These are phyloP conservation scores for Saimiri boliviensis DNA, from an alignment of 2,113 vertebrate genomes.

Conservation along the genomic window DNA sequence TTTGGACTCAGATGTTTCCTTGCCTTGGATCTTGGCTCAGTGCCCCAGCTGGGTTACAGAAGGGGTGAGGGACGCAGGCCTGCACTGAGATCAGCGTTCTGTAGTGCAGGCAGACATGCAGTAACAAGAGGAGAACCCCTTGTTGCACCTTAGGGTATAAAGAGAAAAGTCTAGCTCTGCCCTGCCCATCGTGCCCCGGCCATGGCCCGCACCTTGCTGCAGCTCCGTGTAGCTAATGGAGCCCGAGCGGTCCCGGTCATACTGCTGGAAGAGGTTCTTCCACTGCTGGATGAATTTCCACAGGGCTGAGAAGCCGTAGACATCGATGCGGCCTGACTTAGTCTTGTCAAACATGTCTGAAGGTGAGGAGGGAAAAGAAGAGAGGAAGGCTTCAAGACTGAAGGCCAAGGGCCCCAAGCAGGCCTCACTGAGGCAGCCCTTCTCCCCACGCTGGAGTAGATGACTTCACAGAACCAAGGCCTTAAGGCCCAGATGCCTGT, in stretches of 20 bases:
- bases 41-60: not conserved
- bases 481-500: not conserved
- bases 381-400: not conserved
- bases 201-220: conserved; percentile 90
- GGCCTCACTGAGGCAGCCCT: not conserved
- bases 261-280: conserved; percentile 94
- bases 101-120: too few species aligned
- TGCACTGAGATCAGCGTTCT: not conserved
- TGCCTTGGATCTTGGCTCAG: not conserved
- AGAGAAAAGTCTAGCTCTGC: not conserved
- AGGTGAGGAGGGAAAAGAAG: not conserved
- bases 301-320: conserved; percentile 93
- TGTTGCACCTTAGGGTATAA: not conserved
- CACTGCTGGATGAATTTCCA: conserved; percentile 95
- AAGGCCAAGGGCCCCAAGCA: not conserved
- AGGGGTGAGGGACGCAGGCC: not conserved
- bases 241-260: conserved; percentile 93
- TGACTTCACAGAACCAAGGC: not conserved
- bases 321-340: conserved; percentile 90
- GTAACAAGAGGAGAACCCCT: not conserved
- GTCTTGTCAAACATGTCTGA: conserved; percentile 97
- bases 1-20: not conserved
- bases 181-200: accelerated
- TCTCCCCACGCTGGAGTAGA: not conserved
- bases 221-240: conserved; percentile 91